These are phyloP conservation scores for Epizoanthus illoricatus DNA, from an alignment of 92 coral and sea anemone genomes.

Conservation along the genomic window DNA sequence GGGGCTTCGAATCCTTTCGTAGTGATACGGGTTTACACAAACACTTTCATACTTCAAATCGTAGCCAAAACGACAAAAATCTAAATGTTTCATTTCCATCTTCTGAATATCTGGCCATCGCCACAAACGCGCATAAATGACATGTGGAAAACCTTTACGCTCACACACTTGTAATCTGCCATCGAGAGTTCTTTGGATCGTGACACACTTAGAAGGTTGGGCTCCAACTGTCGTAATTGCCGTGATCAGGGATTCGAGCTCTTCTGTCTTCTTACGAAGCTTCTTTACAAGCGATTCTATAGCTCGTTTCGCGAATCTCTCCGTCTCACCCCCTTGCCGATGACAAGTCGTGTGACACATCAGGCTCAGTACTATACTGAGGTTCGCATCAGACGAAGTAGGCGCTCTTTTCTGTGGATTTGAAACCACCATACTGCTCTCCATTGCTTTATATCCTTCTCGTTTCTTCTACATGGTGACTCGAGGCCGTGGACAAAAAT, in stretches of 20 bases:
- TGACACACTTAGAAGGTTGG: conserved; percentile 96
- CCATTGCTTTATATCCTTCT: conserved; percentile 78
- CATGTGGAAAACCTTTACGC: conserved; percentile 99
- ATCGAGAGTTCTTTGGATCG: conserved; percentile 96
- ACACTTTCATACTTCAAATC: conserved; percentile 98
- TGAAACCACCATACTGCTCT: conserved; percentile 82
- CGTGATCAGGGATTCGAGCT: conserved; percentile 89
- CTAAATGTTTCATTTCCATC: conserved; percentile 99
- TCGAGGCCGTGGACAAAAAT: conserved; percentile 45
- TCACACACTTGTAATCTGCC: conserved; percentile 99
- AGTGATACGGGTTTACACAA: conserved; percentile 98
- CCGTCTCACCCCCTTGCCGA: conserved; percentile 98
- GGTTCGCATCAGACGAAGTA: conserved; percentile 96
- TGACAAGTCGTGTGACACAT: conserved; percentile 99
- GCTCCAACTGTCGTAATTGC: conserved; percentile 94
- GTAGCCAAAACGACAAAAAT: conserved; percentile 98
- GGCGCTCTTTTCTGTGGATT: conserved; percentile 94
- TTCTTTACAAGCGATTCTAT: conserved; percentile 97
- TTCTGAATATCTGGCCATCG: conserved; percentile 99
- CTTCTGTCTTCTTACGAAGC: conserved; percentile 97
- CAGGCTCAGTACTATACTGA: conserved; percentile 93
- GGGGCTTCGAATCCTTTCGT: conserved; percentile 96
- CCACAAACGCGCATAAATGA: conserved; percentile 98
- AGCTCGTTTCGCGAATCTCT: conserved; percentile 99
- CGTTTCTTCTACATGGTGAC: conserved; percentile 52